A percentile compares a stretch with the other conserved stretches of the same genome.
These are phyloP conservation scores for Urocolius indicus DNA, from an alignment of 2,113 vertebrate genomes.

Conservation along the genomic window DNA sequence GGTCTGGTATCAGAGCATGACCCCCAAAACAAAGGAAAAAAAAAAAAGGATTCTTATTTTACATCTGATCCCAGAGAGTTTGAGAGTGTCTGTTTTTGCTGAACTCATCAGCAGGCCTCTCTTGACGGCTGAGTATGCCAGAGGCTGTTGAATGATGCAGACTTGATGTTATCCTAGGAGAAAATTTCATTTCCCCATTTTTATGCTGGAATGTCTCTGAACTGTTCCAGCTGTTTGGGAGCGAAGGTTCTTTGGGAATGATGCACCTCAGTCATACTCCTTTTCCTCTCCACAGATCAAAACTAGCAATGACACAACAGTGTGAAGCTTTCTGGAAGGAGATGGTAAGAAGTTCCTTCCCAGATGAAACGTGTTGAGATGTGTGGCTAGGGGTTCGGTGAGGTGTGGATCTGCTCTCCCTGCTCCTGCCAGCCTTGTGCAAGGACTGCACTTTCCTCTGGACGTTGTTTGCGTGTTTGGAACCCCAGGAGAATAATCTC, in stretches of 20 bases:
- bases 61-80: neutral
- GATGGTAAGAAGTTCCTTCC: neutral
- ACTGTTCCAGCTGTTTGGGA: conserved; percentile 25
- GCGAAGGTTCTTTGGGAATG: neutral
- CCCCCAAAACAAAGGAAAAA: neutral
- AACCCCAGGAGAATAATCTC: neutral
- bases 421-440: neutral
- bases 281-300: neutral
- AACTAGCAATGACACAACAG: fast-evolving
- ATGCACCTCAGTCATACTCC: neutral
- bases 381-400: fast-evolving
- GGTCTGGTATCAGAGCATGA: neutral
- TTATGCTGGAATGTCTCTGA: neutral
- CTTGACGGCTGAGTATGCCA: neutral
- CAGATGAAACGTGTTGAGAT: neutral
- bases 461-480: neutral
- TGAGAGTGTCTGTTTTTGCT: neutral
- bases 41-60: neutral
- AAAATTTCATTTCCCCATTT: conserved; percentile 23
- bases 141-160: conserved; percentile 13
- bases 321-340: neutral
- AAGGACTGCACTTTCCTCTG: neutral
- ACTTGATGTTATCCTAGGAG: conserved; percentile 19
- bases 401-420: neutral
- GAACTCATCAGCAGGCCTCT: conserved; percentile 2